Percentiles rank a stretch among this genome's conserved stretches.
Conservation (phyloP, 2,888 invertebrate species). For the Archips xylosteana region DNA sequence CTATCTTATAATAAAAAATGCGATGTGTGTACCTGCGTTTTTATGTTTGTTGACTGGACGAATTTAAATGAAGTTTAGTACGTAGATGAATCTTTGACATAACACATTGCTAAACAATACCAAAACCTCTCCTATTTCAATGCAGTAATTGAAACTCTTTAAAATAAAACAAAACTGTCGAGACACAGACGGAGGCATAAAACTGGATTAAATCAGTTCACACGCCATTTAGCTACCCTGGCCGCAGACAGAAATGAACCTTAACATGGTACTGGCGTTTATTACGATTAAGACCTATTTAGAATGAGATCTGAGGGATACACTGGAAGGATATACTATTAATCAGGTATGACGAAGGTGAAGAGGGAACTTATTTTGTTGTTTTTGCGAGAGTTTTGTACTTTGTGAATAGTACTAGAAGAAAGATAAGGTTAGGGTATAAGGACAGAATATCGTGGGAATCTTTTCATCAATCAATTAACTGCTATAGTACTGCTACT, state of each 20-base stretch:
- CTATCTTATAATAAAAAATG: too few species aligned
- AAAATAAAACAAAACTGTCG: slow-evolving; percentile 58
- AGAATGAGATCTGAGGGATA: background rate
- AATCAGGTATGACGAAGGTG: slow-evolving; percentile 67
- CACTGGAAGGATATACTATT: slow-evolving; percentile 56
- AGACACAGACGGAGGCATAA: slow-evolving; percentile 61
- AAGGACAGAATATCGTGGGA: too few species aligned
- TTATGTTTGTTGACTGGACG: too few species aligned
- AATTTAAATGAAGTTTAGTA: too few species aligned
- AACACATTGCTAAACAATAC: background rate
- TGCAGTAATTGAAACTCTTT: slow-evolving; percentile 15
- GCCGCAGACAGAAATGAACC: slow-evolving; percentile 52
- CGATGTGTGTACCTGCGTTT: too few species aligned
- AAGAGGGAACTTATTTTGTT: slow-evolving; percentile 53
- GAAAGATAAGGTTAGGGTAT: background rate
- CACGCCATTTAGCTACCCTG: slow-evolving; percentile 67
- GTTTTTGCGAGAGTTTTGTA: slow-evolving; percentile 33
- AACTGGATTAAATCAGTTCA: slow-evolving; percentile 74
- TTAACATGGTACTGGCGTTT: slow-evolving; percentile 43
- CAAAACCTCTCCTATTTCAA: background rate
- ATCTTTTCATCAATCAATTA: too few species aligned
- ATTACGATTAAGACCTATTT: slow-evolving; percentile 13
- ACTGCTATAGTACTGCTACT: too few species aligned
- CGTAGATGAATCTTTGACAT: too few species aligned
- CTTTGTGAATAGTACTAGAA: background rate